Percentiles rank a stretch among this genome's conserved stretches.
Evolutionary conservation across 1,140 invertebrate genomes (phyloP).

Genomic region (Trichonephila inaurata): DNA sequence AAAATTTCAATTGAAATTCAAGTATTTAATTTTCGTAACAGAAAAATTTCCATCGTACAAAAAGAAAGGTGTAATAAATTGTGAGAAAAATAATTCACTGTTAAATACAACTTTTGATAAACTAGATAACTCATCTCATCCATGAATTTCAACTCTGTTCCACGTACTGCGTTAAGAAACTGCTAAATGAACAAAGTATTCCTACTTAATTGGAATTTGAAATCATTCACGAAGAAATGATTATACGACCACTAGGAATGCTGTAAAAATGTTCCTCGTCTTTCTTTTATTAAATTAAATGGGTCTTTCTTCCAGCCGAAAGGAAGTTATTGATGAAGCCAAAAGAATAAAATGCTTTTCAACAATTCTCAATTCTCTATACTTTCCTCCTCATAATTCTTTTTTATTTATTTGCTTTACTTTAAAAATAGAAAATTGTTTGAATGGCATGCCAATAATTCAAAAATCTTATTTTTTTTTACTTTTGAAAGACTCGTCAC

Average conservation of each 20-base stretch:
- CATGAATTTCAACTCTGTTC: neutral
- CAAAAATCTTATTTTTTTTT: neutral
- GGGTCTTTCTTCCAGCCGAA: neutral
- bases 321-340: neutral
- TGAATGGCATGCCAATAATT: neutral
- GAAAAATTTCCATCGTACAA: no score
- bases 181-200: neutral
- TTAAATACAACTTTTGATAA: neutral
- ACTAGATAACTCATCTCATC: neutral
- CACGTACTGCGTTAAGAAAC: neutral
- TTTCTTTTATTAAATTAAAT: constrained; percentile 63
- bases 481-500: neutral
- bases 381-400: neutral
- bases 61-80: no score
- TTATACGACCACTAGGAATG: neutral
- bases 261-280: constrained; percentile 6
- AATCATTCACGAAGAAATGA: constrained; percentile 26
- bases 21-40: no score
- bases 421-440: neutral
- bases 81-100: neutral
- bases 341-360: neutral
- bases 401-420: neutral
- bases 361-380: neutral
- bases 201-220: constrained; percentile 55
- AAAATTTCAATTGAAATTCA: no score